Evolutionary conservation across 2,113 vertebrate species (phyloP), one percentile per base, ranked within the genome.

Genomic region (Trochalopteron elliotii): DNA sequence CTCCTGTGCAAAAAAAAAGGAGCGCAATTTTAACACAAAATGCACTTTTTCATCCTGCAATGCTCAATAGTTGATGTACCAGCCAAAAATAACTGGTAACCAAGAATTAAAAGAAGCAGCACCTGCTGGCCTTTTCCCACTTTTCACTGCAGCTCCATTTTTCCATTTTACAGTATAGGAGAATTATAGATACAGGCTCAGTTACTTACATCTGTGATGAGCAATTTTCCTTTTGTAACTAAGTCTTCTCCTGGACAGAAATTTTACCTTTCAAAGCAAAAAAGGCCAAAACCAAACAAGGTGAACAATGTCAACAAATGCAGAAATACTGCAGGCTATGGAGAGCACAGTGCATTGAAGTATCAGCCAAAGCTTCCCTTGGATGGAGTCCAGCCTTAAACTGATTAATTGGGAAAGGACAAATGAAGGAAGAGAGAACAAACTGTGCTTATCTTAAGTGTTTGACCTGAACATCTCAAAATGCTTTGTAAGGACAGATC

Each of bases 111-210:
- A 60, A 57, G 40, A 57, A 90, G 33, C 17, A 76, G 1, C 11
- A 76, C 18, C 31, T 67, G 44, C 45, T 87, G 53, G 39, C 11
- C 16, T 56, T 14, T 70, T 19, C 35, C 69, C 27, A 14, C 47
- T 37, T 61, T 31, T 37, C 70, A 50, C 19, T 72, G 37, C 23
- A 40, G 53, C 42, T 88, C 28, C 5, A 12, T 27, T 65, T 53
- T 63, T 63, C 35, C 39, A 15, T 74, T 64, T 39, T 15, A 52
- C 16, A 45, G 0, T 17, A 10, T 0, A 23, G 3, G 3, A 33
- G 25, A 63, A 24, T 10, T 33, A 9, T 0, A 37, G 39, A 19
- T 5, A 21, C 23, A 47, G 33, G 15, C 30, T 63, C 89, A 65
- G 50, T 8, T 31, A 53, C 37, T 37, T 6, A 17, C 35, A 45